Evolutionary conservation across 2,797 vertebrate species (phyloP).

Genomic region (Propithecus deckenii): DNA sequence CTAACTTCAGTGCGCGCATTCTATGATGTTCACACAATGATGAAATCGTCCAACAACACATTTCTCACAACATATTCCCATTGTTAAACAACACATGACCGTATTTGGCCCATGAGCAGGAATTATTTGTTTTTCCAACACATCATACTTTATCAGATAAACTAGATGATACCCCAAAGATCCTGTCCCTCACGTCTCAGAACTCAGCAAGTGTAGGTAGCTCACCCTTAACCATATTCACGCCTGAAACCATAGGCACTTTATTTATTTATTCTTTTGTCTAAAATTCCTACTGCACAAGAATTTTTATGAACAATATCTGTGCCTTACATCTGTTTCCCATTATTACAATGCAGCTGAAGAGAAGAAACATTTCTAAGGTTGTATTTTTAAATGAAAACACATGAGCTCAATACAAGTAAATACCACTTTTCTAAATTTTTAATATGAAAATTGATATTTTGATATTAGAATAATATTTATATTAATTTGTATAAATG

Average conservation of each 20-base stretch:
- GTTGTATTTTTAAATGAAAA: neutral
- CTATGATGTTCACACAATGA: neutral
- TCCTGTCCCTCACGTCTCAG: neutral
- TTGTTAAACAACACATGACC: neutral
- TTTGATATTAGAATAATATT: neutral
- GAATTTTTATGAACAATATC: neutral
- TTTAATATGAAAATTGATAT: neutral
- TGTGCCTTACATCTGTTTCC: neutral
- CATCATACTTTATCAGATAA: neutral
- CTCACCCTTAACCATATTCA: neutral
- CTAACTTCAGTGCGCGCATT: neutral
- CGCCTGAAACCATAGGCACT: neutral
- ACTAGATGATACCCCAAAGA: neutral
- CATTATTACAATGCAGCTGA: neutral
- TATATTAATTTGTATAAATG: neutral
- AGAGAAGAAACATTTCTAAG: neutral
- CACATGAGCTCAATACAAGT: neutral
- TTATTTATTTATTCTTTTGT: neutral
- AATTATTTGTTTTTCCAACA: neutral
- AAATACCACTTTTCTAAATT: neutral
- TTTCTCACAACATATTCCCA: neutral
- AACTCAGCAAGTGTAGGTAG: neutral
- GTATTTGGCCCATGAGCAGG: neutral
- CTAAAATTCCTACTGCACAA: neutral
- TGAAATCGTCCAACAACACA: neutral